Conservation (phyloP, 2,797 vertebrate genomes). For the Steatocranus sp. region DNA sequence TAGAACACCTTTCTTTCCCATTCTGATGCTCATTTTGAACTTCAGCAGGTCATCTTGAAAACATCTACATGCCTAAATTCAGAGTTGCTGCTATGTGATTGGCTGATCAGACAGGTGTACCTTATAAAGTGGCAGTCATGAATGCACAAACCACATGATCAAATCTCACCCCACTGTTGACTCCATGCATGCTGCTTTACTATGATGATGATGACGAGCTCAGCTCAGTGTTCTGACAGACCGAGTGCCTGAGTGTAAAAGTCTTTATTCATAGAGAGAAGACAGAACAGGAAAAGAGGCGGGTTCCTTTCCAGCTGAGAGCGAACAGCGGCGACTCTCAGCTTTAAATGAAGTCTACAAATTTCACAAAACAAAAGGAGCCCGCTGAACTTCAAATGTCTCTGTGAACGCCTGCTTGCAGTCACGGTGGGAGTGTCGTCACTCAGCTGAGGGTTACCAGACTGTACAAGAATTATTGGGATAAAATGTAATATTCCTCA, state of each 20-base stretch:
- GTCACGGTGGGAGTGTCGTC: neutral
- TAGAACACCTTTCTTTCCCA: neutral
- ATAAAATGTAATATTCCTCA: neutral
- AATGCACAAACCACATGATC: neutral
- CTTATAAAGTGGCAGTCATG: neutral
- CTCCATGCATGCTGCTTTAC: neutral
- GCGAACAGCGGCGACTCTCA: neutral
- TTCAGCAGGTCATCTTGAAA: neutral
- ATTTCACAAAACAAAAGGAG: constrained; percentile 25
- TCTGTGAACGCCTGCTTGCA: neutral
- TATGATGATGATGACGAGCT: neutral
- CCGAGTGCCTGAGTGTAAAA: constrained; percentile 40
- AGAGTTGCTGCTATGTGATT: neutral
- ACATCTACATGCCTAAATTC: neutral
- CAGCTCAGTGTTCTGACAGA: neutral
- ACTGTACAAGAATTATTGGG: neutral
- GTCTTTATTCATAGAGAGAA: constrained; percentile 54
- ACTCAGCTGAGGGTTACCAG: neutral
- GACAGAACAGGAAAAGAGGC: constrained; percentile 32
- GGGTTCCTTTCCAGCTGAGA: neutral
- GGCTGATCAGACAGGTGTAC: neutral
- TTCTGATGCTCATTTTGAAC: neutral
- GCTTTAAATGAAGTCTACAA: constrained; percentile 8
- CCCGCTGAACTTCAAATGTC: neutral
- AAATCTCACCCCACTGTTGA: neutral